phyloP scores from a whole-genome alignment of 2,888 invertebrate genomes.

The Stenurella melanura region DNA sequence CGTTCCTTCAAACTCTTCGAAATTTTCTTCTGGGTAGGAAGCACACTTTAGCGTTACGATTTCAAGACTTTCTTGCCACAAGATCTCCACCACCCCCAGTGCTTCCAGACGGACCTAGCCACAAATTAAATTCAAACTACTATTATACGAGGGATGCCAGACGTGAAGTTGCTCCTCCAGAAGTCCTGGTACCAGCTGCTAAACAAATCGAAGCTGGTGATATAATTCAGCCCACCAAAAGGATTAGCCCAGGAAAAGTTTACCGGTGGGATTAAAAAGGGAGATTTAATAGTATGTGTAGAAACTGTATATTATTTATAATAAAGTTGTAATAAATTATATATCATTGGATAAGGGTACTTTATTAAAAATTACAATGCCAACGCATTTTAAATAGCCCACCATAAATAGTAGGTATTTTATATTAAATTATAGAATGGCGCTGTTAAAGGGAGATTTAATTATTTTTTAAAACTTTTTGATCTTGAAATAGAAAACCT shows the following conservation, averaged over 20 bases:
- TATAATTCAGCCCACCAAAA: slow-evolving; percentile 43
- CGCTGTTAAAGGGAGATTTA: no score
- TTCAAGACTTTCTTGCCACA: slow-evolving; percentile 79
- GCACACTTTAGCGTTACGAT: slow-evolving; percentile 74
- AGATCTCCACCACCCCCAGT: slow-evolving; percentile 89
- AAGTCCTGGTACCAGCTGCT: slow-evolving; percentile 72
- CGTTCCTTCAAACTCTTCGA: slow-evolving; percentile 78
- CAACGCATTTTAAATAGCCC: no score
- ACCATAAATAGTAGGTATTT: no score
- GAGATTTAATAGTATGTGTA: slow-evolving; percentile 17
- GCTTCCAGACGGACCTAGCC: slow-evolving; percentile 88
- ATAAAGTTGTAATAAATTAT: not conserved
- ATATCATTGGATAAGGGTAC: not conserved
- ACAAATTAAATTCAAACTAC: slow-evolving; percentile 87
- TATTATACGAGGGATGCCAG: slow-evolving; percentile 90
- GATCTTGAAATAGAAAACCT: no score
- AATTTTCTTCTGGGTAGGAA: slow-evolving; percentile 81
- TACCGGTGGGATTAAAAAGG: slow-evolving; percentile 62
- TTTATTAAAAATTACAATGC: no score
- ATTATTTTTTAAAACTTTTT: no score
- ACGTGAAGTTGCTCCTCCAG: slow-evolving; percentile 84
- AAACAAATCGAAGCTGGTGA: slow-evolving; percentile 59
- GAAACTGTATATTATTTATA: not conserved
- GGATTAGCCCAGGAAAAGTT: slow-evolving; percentile 62
- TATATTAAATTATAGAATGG: no score